Conservation (phyloP, 2,888 invertebrate genomes). For the Oxyteleia sp. region DNA sequence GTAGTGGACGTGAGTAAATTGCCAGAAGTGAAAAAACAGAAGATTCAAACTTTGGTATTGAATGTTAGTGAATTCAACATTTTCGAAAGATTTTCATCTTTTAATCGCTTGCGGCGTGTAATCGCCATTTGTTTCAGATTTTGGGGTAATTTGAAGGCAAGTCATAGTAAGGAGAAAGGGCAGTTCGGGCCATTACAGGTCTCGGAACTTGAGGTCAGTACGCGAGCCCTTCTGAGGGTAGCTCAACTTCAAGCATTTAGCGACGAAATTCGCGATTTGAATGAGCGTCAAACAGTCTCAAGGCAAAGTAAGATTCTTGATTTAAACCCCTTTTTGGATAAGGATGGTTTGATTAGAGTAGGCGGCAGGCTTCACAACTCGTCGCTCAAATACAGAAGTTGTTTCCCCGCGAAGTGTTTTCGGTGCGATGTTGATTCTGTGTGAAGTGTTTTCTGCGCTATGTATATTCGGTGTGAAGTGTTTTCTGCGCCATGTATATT, state of each 20-base stretch:
- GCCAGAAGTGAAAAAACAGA: slow-evolving; percentile 9
- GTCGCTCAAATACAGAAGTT: slow-evolving; percentile 1
- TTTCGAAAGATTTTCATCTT: slow-evolving; percentile 13
- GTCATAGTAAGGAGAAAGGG: not conserved
- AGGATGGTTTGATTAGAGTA: slow-evolving; percentile 14
- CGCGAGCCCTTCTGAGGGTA: not conserved
- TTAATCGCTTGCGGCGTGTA: not conserved
- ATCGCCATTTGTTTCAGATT: slow-evolving; percentile 10
- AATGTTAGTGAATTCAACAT: not conserved
- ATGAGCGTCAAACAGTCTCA: slow-evolving; percentile 13
- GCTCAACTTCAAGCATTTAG: not conserved
- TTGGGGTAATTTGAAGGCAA: not conserved
- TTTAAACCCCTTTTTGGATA: slow-evolving; percentile 33
- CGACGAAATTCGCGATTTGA: slow-evolving; percentile 12
- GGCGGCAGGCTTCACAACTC: slow-evolving; percentile 44
- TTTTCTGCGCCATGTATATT: too few relatives aligned
- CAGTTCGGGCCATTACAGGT: slow-evolving; percentile 1
- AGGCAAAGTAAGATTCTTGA: not conserved
- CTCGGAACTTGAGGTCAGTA: not conserved
- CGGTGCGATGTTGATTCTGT: too few relatives aligned
- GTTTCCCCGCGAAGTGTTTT: too few relatives aligned
- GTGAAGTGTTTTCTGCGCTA: too few relatives aligned
- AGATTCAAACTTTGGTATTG: not conserved
- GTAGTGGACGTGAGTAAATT: not conserved
- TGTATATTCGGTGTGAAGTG: too few relatives aligned